Conservation (phyloP, 2,888 invertebrate genomes). For the Lucinisca nassula region DNA sequence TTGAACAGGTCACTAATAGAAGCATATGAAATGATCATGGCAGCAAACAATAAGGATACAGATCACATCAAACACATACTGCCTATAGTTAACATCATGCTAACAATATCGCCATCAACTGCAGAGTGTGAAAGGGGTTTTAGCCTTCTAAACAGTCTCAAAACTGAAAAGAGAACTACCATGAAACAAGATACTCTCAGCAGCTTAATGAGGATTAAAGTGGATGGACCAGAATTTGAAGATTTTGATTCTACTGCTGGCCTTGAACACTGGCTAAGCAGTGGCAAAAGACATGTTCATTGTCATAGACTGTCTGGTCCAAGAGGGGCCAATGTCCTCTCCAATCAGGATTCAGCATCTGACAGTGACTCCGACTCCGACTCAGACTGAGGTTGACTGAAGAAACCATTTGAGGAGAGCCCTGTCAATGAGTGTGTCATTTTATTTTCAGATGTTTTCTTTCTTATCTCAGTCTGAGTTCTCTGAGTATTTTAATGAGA, state of each 20-base stretch:
- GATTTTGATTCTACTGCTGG: neutral
- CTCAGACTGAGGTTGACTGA: no score
- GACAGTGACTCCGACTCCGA: no score
- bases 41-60: neutral
- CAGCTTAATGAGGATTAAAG: conserved; percentile 8
- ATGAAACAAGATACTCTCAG: conserved; percentile 5
- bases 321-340: neutral
- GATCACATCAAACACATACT: conserved; percentile 5
- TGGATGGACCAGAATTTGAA: conserved; percentile 20
- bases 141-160: neutral
- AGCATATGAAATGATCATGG: conserved; percentile 9
- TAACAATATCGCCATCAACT: conserved; percentile 6
- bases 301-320: conserved; percentile 8
- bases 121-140: conserved; percentile 14
- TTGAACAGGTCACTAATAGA: conserved; percentile 1
- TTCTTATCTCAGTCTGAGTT: no score
- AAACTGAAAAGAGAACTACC: neutral
- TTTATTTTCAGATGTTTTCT: no score
- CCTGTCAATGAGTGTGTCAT: no score
- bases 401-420: no score
- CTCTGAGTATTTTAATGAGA: no score
- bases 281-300: neutral
- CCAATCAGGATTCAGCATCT: neutral
- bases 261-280: neutral
- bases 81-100: neutral